These are phyloP conservation scores for Melanotaenia duboulayi DNA, from an alignment of 2,113 vertebrate genomes.

Conservation along the genomic window DNA sequence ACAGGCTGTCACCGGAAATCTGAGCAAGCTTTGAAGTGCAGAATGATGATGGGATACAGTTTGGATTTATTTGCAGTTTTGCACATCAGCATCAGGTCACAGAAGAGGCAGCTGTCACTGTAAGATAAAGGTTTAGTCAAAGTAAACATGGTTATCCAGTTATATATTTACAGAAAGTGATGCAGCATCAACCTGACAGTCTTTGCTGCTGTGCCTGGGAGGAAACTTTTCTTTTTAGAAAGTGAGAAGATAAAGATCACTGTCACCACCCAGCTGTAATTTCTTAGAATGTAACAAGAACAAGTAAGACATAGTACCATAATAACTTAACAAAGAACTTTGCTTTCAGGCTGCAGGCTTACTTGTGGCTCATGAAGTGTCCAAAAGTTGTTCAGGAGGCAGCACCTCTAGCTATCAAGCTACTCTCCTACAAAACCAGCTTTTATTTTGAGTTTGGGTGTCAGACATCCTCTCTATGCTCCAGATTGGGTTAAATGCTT, in stretches of 20 bases:
- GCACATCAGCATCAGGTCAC: slow-evolving; percentile 36
- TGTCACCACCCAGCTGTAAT: background rate
- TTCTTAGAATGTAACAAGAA: background rate
- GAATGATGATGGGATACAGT: slow-evolving; percentile 35
- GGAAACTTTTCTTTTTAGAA: background rate
- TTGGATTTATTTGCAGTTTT: slow-evolving; percentile 49
- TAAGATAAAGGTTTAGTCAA: slow-evolving; percentile 10
- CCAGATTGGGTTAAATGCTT: too few species aligned
- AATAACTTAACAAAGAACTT: background rate
- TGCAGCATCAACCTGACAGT: background rate
- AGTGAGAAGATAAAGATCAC: background rate
- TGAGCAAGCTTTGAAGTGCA: slow-evolving; percentile 50
- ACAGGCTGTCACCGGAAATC: slow-evolving; percentile 44
- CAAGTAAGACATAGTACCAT: background rate
- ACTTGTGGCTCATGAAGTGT: background rate
- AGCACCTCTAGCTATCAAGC: background rate
- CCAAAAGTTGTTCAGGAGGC: background rate
- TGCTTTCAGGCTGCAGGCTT: too few species aligned
- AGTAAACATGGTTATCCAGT: slow-evolving; percentile 2
- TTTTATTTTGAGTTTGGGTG: too few species aligned
- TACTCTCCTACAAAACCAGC: too few species aligned
- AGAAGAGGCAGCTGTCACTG: background rate
- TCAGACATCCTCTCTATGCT: too few species aligned
- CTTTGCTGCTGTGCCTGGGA: slow-evolving; percentile 5
- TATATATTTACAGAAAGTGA: background rate